phyloP scores from a whole-genome alignment of 2,888 invertebrate genomes.

The Diploptera punctata region DNA sequence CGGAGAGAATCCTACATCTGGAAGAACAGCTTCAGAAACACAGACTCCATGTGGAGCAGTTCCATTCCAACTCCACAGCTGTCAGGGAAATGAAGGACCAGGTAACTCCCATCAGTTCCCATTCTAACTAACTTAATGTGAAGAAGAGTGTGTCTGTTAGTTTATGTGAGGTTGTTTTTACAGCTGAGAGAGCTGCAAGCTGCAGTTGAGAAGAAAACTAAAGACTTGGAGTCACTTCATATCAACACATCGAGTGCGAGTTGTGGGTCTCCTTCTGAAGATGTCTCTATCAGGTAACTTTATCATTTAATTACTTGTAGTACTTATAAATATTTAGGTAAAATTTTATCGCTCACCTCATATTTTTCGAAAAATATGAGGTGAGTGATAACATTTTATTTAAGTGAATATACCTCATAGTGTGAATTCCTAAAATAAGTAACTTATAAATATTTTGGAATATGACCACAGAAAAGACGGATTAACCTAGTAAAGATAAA shows the following conservation, averaged over 20 bases:
- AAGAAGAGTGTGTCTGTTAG: too few species aligned
- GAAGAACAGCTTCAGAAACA: conserved; percentile 50
- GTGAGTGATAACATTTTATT: too few species aligned
- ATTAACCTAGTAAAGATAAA: too few species aligned
- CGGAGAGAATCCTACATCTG: conserved; percentile 58
- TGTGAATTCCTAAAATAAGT: too few species aligned
- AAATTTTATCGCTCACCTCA: too few species aligned
- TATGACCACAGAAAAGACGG: too few species aligned
- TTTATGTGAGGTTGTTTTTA: conserved; percentile 36
- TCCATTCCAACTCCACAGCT: conserved; percentile 49
- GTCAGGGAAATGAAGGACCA: conserved; percentile 55
- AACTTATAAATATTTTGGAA: too few species aligned
- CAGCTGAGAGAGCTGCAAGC: conserved; percentile 70
- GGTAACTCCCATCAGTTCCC: conserved; percentile 48
- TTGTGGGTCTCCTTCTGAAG: conserved; percentile 82
- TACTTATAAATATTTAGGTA: too few species aligned
- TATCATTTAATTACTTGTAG: too few species aligned
- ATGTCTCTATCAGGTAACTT: conserved; percentile 66
- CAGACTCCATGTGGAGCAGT: conserved; percentile 45
- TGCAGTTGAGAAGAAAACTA: conserved; percentile 73
- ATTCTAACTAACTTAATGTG: too few species aligned
- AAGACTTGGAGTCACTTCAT: conserved; percentile 74
- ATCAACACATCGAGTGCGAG: conserved; percentile 66
- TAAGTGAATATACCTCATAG: too few species aligned
- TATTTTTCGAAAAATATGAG: too few species aligned